Evolutionary conservation across 1,140 invertebrate genomes (phyloP), one percentile per base, ranked within the genome.

Genomic region (Aethina tumida): DNA sequence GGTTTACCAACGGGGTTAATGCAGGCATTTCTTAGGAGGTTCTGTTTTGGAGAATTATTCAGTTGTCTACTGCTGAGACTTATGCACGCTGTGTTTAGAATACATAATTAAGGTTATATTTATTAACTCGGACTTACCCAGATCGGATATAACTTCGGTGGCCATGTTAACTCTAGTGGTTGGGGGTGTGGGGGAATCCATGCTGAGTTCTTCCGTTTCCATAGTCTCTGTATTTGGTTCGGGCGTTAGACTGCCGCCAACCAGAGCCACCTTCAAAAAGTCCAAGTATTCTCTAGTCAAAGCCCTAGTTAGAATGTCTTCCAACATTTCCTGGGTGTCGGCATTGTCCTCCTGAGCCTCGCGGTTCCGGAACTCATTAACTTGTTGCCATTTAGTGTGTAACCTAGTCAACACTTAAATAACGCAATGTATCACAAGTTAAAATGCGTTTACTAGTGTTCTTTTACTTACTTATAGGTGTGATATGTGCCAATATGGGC

Each of bases 211-310:
- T 26, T 82, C 80, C 20, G 77, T 77, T 53, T 81, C 79, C 70
- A 79, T 79, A 5, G 67, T 68, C 39, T 71, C 73, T 4, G 40
- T 65, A 62, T 48, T 53, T 13, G 47, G 35, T 32, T 55, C 58
- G 0, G 59, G 56, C 4, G 59, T 55, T 17, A 64, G 38, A 39
- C 58, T 60, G 2, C 68, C 69, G 6, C 69, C 69, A 13, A 72
- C 67, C 18, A 72, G 43, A 0, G 67, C 69, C 1, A 83, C 45
- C 66, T 84, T 84, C 0, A 93, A 56, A 1, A 91, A 73, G 44
- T 90, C 86, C 4, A 93, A 59, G 55, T 92, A 88, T 61, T 94
- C 89, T 41, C 85, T 69, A 0, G 86, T 89, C n/a, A 92, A 60
- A 37, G 84, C 81, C 27, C 88, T 67, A 36, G 87, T 85, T 3